Conservation (phyloP, 2,888 invertebrate genomes). For the Harpalus rubripes region DNA sequence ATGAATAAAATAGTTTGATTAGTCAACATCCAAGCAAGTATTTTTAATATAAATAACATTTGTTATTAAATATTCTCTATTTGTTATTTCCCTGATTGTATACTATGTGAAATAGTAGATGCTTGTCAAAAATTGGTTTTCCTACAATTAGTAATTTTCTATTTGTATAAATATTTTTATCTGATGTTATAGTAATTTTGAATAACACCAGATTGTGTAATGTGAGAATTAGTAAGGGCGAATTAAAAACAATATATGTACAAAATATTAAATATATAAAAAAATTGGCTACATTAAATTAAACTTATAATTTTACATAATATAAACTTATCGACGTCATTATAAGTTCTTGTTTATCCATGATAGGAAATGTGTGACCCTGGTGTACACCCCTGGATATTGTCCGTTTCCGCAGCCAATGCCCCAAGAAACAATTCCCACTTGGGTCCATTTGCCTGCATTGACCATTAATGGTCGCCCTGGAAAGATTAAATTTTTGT, state of each 20-base stretch:
- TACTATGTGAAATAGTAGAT: too few relatives aligned
- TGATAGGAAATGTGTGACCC: constrained; percentile 89
- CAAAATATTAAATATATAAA: not conserved
- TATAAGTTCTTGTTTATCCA: constrained; percentile 93
- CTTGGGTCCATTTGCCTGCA: constrained; percentile 88
- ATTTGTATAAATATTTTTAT: too few relatives aligned
- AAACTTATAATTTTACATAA: not conserved
- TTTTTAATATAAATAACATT: too few relatives aligned
- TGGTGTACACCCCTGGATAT: constrained; percentile 94
- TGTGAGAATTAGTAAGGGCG: not conserved
- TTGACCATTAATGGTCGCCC: constrained; percentile 92
- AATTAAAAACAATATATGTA: not conserved
- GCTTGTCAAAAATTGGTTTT: too few relatives aligned
- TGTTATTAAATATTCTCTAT: too few relatives aligned
- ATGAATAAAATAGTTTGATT: too few relatives aligned
- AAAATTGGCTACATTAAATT: not conserved
- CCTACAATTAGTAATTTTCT: too few relatives aligned
- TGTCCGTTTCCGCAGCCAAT: constrained; percentile 95
- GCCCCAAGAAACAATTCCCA: constrained; percentile 94
- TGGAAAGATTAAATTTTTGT: constrained; percentile 74
- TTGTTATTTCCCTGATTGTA: too few relatives aligned
- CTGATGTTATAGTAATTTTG: too few relatives aligned
- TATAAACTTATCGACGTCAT: constrained; percentile 73
- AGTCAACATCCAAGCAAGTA: too few relatives aligned
- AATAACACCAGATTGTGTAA: too few relatives aligned